These are phyloP conservation scores for Bombus huntii DNA, from an alignment of 1,140 invertebrate species.

Conservation along the genomic window DNA sequence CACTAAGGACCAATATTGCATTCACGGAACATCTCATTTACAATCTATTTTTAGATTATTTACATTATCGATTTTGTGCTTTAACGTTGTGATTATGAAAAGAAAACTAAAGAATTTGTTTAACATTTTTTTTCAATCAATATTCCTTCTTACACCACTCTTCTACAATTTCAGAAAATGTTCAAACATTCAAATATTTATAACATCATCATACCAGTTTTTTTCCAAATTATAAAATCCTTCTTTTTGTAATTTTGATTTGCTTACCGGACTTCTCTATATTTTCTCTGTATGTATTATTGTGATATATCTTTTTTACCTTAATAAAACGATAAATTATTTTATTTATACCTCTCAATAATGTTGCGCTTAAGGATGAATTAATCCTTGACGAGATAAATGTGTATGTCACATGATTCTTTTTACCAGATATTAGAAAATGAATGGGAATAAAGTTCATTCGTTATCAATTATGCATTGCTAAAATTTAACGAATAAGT, in stretches of 20 bases:
- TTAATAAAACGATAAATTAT: background rate
- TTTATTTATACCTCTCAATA: background rate
- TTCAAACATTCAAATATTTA: background rate
- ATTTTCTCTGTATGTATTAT: background rate
- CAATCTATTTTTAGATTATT: background rate
- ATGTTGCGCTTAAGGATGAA: background rate
- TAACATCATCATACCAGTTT: background rate
- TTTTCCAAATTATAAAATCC: background rate
- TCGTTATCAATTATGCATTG: background rate
- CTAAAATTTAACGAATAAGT: background rate
- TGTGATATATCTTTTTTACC: background rate
- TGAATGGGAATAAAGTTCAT: background rate
- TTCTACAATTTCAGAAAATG: background rate
- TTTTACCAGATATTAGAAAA: background rate
- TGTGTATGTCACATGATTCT: rapidly evolving
- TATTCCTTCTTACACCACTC: background rate
- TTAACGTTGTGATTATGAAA: background rate
- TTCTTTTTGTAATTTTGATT: background rate
- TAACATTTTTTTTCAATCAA: background rate
- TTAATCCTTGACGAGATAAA: background rate
- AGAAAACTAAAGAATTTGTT: background rate
- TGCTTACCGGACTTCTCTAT: background rate
- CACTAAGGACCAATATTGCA: background rate
- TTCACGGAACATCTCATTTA: no score
- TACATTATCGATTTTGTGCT: background rate